These are phyloP conservation scores for Nomada lathburiana DNA, from an alignment of 2,888 invertebrate genomes.

Conservation along the genomic window DNA sequence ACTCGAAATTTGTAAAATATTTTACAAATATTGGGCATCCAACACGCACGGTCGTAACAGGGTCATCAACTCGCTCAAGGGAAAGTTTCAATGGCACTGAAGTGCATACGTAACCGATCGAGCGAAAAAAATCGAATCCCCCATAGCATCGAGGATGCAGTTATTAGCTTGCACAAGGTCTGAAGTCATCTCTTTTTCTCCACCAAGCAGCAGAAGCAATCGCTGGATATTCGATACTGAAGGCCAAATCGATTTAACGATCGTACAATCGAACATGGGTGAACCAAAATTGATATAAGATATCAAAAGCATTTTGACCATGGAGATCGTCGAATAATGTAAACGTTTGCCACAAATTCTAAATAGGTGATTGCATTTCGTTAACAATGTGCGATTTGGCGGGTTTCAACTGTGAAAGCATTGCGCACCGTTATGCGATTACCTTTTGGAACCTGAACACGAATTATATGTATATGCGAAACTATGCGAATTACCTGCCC, in stretches of 20 bases:
- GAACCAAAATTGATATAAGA: slow-evolving; percentile 2
- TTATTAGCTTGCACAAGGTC: slow-evolving; percentile 36
- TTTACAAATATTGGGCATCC: too few species aligned
- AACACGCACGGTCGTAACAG: not conserved
- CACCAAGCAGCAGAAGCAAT: slow-evolving; percentile 43
- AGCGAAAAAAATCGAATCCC: slow-evolving; percentile 8
- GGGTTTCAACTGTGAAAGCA: slow-evolving; percentile 5
- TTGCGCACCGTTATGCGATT: not conserved
- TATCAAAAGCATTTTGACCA: not conserved
- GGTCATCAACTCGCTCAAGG: not conserved
- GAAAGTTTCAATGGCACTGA: slow-evolving; percentile 41
- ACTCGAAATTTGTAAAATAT: too few species aligned
- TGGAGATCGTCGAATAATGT: not conserved
- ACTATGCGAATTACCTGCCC: slow-evolving; percentile 7
- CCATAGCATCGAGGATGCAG: not conserved
- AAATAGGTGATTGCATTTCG: slow-evolving; percentile 29
- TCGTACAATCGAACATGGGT: not conserved
- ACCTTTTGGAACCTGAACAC: slow-evolving; percentile 34
- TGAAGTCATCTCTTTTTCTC: slow-evolving; percentile 17
- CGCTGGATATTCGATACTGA: slow-evolving; percentile 30
- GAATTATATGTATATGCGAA: too few species aligned
- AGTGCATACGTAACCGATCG: slow-evolving; percentile 24
- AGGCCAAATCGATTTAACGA: slow-evolving; percentile 22
- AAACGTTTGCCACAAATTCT: not conserved
- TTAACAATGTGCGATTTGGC: slow-evolving; percentile 21